Base-by-base conservation (phyloP, 2,888 invertebrate species). In the Yponomeuta plumbellus region DNA sequence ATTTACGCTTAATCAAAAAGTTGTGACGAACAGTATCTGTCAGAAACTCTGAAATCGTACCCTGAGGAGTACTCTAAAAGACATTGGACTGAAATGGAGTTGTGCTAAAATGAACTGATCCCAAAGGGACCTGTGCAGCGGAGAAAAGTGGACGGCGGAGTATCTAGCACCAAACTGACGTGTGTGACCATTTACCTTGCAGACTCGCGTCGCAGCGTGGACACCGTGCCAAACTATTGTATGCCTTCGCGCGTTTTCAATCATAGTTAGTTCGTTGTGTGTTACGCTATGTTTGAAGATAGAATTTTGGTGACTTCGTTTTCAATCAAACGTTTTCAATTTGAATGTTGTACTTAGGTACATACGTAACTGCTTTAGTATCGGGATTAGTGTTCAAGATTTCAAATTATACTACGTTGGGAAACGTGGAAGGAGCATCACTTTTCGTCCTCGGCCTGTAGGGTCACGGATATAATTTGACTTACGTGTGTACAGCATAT, bases 111-210 rank as follows among this genome's bases (percentile, higher is more conserved):
- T 17, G 44, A 52, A 52, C 44, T 17, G 17, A 17, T 52, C 17
- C 17, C 17, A 17, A 17, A 52, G 17, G 44, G 17, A 52, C 13
- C 44, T 52, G 44, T 52, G 44, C 44, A 52, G 13, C 44, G 44
- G 5, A 52, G 44, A 52, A 13, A 52, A 22, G 59, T 13, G 59
- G 59, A 22, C 13, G 22, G 11, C 57, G 59, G 23, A 20, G 23
- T 20, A 23, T 17, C 44, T 52, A 59, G 21, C 22, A 5, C 22
- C 44, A 78, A 79, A 84, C 79, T 89, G 82, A 89, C 80, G 79
- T 76, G 68, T 86, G 70, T 88, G 89, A 89, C 84, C 76, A 88
- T 89, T 88, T 89, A 80, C 80, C 74, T 89, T 89, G 79, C 89
- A 89, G 89, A 88, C 76, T 73, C 82, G 80, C 76, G 80, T 69